Percentiles rank a stretch among this genome's conserved stretches.
Evolutionary conservation across 2,888 invertebrate species (phyloP).

Genomic region (Zele albiditarsus): DNA sequence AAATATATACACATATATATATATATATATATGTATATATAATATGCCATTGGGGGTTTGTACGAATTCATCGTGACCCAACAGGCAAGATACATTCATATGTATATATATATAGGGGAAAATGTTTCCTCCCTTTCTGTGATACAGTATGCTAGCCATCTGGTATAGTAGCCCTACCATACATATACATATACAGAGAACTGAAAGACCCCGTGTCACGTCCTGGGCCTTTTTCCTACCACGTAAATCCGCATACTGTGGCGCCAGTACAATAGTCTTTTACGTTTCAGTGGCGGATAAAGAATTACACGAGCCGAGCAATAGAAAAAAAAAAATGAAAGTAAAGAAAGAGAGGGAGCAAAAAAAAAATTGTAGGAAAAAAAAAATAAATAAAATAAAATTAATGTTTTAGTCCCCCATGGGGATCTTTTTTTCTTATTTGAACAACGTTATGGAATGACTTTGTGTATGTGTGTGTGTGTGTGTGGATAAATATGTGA

Average conservation of each 20-base stretch:
- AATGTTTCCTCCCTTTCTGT: slow-evolving; percentile 4
- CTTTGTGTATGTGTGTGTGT: background rate
- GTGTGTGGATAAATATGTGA: background rate
- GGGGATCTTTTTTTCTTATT: slow-evolving; percentile 33
- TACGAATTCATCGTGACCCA: slow-evolving; percentile 18
- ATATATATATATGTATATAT: slow-evolving; percentile 1
- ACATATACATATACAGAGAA: background rate
- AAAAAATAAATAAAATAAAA: no score
- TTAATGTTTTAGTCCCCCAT: slow-evolving; percentile 8
- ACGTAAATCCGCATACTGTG: slow-evolving; percentile 30
- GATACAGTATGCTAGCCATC: slow-evolving; percentile 2
- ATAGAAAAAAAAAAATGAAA: slow-evolving; percentile 31
- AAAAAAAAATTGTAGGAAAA: slow-evolving; percentile 12
- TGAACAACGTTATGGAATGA: background rate
- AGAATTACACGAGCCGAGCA: slow-evolving; percentile 13
- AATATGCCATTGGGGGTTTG: slow-evolving; percentile 13
- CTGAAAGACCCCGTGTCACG: slow-evolving; percentile 16
- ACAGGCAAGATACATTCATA: slow-evolving; percentile 7
- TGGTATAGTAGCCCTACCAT: background rate
- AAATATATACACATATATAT: slow-evolving; percentile 4
- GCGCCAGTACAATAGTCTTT: slow-evolving; percentile 47
- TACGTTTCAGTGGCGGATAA: slow-evolving; percentile 41
- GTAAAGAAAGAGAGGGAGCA: slow-evolving; percentile 17
- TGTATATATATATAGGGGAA: background rate
- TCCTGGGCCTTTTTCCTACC: slow-evolving; percentile 24